Conservation (phyloP, 2,888 invertebrate genomes). For the Amblyteles armatorius region DNA sequence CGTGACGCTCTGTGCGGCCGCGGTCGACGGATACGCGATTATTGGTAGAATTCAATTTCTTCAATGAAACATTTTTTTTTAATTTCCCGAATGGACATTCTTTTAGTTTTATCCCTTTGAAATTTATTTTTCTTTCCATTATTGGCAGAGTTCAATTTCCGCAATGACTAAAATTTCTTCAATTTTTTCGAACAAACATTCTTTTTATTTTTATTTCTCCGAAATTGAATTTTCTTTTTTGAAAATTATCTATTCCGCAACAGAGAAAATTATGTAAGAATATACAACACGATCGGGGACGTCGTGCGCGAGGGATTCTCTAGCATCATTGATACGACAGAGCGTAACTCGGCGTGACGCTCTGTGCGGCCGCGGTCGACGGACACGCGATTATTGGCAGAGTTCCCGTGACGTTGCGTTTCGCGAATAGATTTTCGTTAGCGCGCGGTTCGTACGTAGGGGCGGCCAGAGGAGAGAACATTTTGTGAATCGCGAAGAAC, state of each 20-base stretch:
- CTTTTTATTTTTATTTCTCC: no score
- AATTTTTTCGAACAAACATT: no score
- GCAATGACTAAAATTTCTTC: no score
- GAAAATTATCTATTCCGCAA: no score
- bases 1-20: background rate
- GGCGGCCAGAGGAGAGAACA: conserved; percentile 21
- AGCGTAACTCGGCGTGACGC: background rate
- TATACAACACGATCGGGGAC: no score
- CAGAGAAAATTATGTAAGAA: no score
- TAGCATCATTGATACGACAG: background rate
- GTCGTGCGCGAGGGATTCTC: background rate
- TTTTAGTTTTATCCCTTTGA: no score
- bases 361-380: conserved; percentile 1
- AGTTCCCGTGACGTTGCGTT: conserved; percentile 42
- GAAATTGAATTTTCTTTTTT: no score
- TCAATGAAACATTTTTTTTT: no score
- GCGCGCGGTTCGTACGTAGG: background rate
- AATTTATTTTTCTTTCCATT: no score
- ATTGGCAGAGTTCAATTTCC: no score
- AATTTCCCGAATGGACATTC: no score
- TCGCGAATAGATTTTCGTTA: conserved; percentile 44
- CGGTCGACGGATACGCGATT: conserved; percentile 34
- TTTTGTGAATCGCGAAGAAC: conserved; percentile 57
- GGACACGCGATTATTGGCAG: conserved; percentile 50
- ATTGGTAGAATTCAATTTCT: conserved; percentile 40